Evolutionary conservation across 2,888 invertebrate species (phyloP).

Genomic region (Amblyteles armatorius): DNA sequence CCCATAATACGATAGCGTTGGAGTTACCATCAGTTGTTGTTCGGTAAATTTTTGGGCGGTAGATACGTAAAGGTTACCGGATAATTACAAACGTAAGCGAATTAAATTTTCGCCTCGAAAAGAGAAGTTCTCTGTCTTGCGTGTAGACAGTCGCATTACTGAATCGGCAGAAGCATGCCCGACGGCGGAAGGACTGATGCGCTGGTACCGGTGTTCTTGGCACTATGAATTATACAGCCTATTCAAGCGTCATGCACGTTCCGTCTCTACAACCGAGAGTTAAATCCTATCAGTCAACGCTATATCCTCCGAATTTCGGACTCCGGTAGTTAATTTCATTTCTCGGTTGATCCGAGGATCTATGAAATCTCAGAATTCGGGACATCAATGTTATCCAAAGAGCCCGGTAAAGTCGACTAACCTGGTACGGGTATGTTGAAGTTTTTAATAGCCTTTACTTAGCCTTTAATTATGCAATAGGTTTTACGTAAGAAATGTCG

Average conservation of each 20-base stretch:
- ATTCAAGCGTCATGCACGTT: slow-evolving; percentile 42
- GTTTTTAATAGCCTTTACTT: not conserved
- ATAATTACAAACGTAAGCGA: not conserved
- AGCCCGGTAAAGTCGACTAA: too few species aligned
- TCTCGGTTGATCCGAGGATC: slow-evolving; percentile 10
- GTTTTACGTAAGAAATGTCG: not conserved
- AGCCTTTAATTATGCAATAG: too few species aligned
- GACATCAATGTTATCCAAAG: not conserved
- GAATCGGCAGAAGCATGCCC: slow-evolving; percentile 22
- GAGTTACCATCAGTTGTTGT: not conserved
- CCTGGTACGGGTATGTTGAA: too few species aligned
- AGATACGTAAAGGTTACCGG: not conserved
- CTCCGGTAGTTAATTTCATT: slow-evolving; percentile 28
- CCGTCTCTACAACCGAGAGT: slow-evolving; percentile 43
- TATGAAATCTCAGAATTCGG: slow-evolving; percentile 20
- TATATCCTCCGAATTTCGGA: slow-evolving; percentile 27
- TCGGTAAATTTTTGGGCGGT: not conserved
- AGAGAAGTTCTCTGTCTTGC: not conserved
- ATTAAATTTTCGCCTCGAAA: not conserved
- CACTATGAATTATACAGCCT: slow-evolving; percentile 41
- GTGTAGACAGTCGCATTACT: slow-evolving; percentile 10
- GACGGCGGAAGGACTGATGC: not conserved
- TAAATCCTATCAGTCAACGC: slow-evolving; percentile 40
- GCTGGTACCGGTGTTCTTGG: slow-evolving; percentile 39
- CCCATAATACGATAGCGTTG: not conserved